These are phyloP conservation scores for Apodemia zela DNA, from an alignment of 2,888 invertebrate genomes.

Conservation along the genomic window DNA sequence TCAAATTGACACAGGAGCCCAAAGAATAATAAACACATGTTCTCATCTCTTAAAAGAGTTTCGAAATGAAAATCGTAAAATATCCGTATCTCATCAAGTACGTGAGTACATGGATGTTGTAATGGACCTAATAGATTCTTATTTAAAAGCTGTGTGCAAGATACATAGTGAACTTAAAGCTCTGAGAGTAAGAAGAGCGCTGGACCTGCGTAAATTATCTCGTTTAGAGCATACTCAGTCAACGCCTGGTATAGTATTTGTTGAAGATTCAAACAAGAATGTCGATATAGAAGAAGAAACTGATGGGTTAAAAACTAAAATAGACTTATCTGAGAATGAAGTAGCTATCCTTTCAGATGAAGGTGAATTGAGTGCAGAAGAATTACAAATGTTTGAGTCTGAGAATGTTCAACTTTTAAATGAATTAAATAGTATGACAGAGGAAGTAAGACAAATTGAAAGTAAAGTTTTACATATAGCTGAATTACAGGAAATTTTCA, in stretches of 20 bases:
- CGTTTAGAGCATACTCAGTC: slow-evolving; percentile 79
- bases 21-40: slow-evolving; percentile 90
- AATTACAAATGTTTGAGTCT: slow-evolving; percentile 94
- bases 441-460: slow-evolving; percentile 94
- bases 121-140: slow-evolving; percentile 86
- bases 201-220: slow-evolving; percentile 90
- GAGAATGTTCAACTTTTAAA: slow-evolving; percentile 94
- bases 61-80: slow-evolving; percentile 82
- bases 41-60: slow-evolving; percentile 88
- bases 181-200: slow-evolving; percentile 89
- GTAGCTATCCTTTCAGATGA: slow-evolving; percentile 77
- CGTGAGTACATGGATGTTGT: slow-evolving; percentile 89
- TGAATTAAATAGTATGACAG: slow-evolving; percentile 92
- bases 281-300: slow-evolving; percentile 39
- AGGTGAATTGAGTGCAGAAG: slow-evolving; percentile 88
- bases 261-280: slow-evolving; percentile 43
- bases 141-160: slow-evolving; percentile 91
- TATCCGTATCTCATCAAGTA: slow-evolving; percentile 81
- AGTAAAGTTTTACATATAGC: slow-evolving; percentile 97
- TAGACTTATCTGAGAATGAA: slow-evolving; percentile 66
- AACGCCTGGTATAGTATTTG: slow-evolving; percentile 53
- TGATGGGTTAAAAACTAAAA: slow-evolving; percentile 49
- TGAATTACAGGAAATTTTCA: slow-evolving; percentile 96
- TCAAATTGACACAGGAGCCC: slow-evolving; percentile 91
- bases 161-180: slow-evolving; percentile 94